Percentiles rank a stretch among this genome's conserved stretches.
Conservation (phyloP, 2,888 invertebrate species). For the Idaea dimidiata region DNA sequence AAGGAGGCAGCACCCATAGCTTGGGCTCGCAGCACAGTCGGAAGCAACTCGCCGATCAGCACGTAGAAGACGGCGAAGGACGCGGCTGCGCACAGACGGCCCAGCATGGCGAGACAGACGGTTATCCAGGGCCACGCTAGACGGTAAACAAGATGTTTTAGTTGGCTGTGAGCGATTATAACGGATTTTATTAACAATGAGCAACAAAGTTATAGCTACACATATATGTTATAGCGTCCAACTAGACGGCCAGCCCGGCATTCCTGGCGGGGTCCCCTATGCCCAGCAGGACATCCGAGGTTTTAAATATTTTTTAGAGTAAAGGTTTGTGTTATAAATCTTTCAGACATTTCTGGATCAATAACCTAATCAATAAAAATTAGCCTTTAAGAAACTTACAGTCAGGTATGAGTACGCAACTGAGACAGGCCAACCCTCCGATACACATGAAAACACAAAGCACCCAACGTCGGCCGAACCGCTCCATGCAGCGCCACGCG, state of each 20-base stretch:
- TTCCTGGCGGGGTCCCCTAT: too few relatives aligned
- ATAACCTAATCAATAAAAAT: too few relatives aligned
- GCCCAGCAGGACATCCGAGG: too few relatives aligned
- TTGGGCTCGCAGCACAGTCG: slow-evolving; percentile 83
- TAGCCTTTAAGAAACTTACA: slow-evolving; percentile 62
- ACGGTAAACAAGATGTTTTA: slow-evolving; percentile 20
- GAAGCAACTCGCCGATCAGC: slow-evolving; percentile 84
- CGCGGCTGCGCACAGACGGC: slow-evolving; percentile 84
- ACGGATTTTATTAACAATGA: too few relatives aligned
- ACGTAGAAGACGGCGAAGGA: slow-evolving; percentile 86
- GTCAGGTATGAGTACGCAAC: slow-evolving; percentile 84
- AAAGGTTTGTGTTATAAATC: too few relatives aligned
- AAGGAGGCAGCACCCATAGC: slow-evolving; percentile 85
- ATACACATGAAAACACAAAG: slow-evolving; percentile 83
- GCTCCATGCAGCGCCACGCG: slow-evolving; percentile 84
- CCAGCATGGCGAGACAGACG: slow-evolving; percentile 83
- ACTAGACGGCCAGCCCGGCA: too few relatives aligned
- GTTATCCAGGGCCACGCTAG: slow-evolving; percentile 83
- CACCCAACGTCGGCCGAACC: slow-evolving; percentile 83
- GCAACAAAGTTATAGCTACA: too few relatives aligned
- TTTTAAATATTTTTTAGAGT: too few relatives aligned
- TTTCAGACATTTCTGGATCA: too few relatives aligned
- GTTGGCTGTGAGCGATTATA: neutral
- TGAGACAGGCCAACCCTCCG: slow-evolving; percentile 84
- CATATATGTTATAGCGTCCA: too few relatives aligned